Evolutionary conservation across 2,888 invertebrate species (phyloP).

Genomic region (Prosapia bicincta): DNA sequence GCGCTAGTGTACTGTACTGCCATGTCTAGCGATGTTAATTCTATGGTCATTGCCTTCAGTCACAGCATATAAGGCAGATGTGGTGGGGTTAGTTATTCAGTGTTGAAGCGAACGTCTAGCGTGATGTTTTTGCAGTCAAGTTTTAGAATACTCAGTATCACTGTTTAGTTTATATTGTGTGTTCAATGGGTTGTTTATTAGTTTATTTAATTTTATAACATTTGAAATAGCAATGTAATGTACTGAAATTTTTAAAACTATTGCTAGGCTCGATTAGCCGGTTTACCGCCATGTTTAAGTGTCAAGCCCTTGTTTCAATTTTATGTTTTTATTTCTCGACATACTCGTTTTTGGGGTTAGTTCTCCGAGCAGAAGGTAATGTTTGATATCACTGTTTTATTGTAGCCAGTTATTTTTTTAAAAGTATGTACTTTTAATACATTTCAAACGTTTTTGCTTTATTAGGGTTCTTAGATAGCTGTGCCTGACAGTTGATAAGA

Average conservation of each 20-base stretch:
- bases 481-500: no score
- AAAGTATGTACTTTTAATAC: no score
- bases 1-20: neutral
- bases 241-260: neutral
- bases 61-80: neutral
- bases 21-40: neutral
- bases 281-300: conserved; percentile 24
- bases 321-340: conserved; percentile 21
- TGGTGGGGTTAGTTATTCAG: neutral
- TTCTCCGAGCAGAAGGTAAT: conserved; percentile 16
- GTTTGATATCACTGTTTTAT: no score
- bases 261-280: conserved; percentile 6
- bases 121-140: neutral
- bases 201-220: neutral
- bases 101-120: neutral
- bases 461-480: no score
- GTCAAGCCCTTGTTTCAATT: conserved; percentile 20
- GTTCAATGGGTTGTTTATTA: neutral
- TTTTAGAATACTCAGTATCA: neutral
- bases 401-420: no score
- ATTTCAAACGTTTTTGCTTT: no score
- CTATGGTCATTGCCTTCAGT: neutral
- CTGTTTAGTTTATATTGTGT: neutral
- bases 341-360: conserved; percentile 12
- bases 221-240: neutral